Base-by-base conservation (phyloP, 1,140 invertebrate genomes). In the Pectinophora gossypiella region DNA sequence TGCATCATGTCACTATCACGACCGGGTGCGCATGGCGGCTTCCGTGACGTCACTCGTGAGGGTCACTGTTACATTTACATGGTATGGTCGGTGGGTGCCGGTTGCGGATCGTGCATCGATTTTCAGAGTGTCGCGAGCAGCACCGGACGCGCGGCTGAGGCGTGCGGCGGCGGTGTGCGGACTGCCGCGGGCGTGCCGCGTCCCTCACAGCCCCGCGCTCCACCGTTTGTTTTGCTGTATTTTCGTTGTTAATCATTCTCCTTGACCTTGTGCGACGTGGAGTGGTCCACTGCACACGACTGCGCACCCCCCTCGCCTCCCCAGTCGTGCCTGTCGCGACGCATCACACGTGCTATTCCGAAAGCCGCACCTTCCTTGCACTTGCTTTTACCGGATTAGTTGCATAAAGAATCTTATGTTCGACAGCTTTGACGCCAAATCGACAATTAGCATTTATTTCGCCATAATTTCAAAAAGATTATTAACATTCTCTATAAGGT, bases 211-310 rank as follows among this genome's bases (percentile, higher is more conserved):
- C n/a, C 47, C 74, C 72, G 73, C 83, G 64, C 74, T 61, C 65
- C 81, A 65, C 68, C 77, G 77, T 83, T 85, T 87, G 84, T 87
- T 87, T 87, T 87, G 84, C 84, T 87, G 84, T 87, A 87, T 87
- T 87, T 87, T 87, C 81, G 84, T 84, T 87, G 84, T 87, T 87
- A 87, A 87, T 87, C 84, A 87, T 87, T 87, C 84, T 85, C 84
- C 81, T 87, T 87, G 84, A 87, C 84, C 84, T 87, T 87, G 84
- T 87, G 81, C 84, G 79, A 84, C 76, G 83, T 72, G 67, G 80
- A 87, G 84, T 87, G 81, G 84, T 82, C 84, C 84, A 85, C 81
- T 85, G 84, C 81, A 87, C 81, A 86, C 80, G 77, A 84, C 68
- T 81, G 77, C 71, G 68, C 76, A 81, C 78, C 81, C 79, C 84